A percentile compares a stretch with the other conserved stretches of the same genome.
These are phyloP conservation scores for Nymphicus hollandicus DNA, from an alignment of 2,113 vertebrate genomes.

Conservation along the genomic window DNA sequence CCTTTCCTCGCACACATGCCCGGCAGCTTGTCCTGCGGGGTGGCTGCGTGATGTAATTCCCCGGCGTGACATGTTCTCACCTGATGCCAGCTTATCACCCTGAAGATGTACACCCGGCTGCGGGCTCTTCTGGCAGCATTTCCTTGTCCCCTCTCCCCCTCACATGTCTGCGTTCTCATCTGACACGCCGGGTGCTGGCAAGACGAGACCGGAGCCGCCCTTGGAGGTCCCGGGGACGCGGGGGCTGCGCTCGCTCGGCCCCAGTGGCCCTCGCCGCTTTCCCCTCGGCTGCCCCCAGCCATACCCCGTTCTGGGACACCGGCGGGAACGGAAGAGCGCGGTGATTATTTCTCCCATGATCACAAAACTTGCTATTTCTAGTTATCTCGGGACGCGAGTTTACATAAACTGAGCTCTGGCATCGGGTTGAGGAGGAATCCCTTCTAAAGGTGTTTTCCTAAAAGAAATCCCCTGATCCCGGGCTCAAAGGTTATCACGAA, in stretches of 20 bases:
- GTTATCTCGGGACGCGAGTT: not conserved
- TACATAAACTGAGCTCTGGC: not conserved
- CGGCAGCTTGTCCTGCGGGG: not conserved
- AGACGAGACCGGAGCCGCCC: not conserved
- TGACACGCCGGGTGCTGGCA: not conserved
- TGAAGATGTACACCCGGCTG: not conserved
- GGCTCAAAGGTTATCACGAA: not conserved
- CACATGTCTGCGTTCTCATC: not conserved
- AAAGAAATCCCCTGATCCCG: not conserved
- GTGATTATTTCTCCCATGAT: not conserved
- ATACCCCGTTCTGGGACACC: not conserved
- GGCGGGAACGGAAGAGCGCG: not conserved
- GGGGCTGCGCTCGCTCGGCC: not conserved
- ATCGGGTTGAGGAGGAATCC: not conserved
- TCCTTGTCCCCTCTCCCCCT: not conserved
- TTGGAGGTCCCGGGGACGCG: fast-evolving
- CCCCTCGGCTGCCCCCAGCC: not conserved
- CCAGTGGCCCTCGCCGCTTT: not conserved
- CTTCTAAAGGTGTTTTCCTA: not conserved
- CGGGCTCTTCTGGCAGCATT: not conserved
- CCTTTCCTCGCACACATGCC: not conserved
- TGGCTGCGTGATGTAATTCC: not conserved
- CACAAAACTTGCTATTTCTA: not conserved
- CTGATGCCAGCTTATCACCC: constrained; percentile 4
- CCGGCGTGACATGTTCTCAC: not conserved